Base-by-base conservation (phyloP, 2,113 vertebrate genomes). In the Bungarus multicinctus region DNA sequence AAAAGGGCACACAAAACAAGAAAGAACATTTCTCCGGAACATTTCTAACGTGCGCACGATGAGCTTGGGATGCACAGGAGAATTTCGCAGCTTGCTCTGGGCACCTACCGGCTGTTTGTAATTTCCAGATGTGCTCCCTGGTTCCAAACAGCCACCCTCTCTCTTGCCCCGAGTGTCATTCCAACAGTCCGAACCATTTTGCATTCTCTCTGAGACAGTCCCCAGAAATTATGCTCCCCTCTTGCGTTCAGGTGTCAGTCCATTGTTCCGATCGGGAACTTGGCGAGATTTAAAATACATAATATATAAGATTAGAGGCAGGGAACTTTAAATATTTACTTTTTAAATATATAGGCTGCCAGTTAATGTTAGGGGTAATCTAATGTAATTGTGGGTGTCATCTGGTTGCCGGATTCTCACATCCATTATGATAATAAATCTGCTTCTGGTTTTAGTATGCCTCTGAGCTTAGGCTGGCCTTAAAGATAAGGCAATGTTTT, bases 341-440 rank as follows among this genome's bases (percentile, higher is more conserved):
- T 95, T 97, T 94, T 34, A 95, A 94, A 96, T 96, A 97, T 97
- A 95, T 95, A 95, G 96, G 96, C 96, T 94, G 89, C 95, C 96
- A 97, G 96, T 95, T 97, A 96, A 95, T 96, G 92, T 89, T 94
- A 94, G 94, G 3, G 7, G 94, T 95, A 94, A 96, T 94, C 60
- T 96, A 96, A 97, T 97, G 94, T 94, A 94, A 96, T 94, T 94
- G 95, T 94, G 96, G 95, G 81, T 94, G 95, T 93, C 47, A 39
- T 94, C 93, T 86, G 53, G 93, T 91, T 93, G 87, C 93, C 92
- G 81, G 87, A 94, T 95, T 95, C 93, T 91, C 94, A 95, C 93
- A 81, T 93, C 91, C 92, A 93, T 96, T 89, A 89, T 90, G 92
- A 91, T 94, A 93, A 89, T 54, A 94, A 94, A 97, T 94, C 90